Conservation (phyloP, 64 coral and sea anemone genomes). For the Platygyra sinensis region DNA sequence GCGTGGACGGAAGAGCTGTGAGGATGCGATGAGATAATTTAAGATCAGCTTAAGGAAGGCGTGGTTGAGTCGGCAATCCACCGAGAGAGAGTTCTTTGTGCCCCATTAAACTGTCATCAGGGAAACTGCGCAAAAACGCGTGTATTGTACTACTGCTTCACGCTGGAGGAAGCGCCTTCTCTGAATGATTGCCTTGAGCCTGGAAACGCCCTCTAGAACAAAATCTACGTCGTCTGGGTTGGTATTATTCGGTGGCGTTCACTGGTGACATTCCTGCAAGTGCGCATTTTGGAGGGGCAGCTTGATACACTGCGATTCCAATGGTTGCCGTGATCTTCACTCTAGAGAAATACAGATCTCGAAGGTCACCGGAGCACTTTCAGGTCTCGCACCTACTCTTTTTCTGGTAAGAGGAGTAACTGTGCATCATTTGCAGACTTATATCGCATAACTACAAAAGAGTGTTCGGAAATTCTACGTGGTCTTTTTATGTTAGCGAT, state of each 20-base stretch:
- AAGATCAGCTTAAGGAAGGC: neutral
- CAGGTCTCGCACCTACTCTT: conserved; percentile 47
- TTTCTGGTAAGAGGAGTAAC: conserved; percentile 63
- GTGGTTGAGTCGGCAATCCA: neutral
- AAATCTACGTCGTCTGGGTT: neutral
- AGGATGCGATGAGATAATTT: neutral
- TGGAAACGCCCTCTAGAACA: neutral
- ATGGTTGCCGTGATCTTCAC: neutral
- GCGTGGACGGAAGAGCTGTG: neutral
- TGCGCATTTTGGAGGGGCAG: neutral
- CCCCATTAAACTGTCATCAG: conserved; percentile 18
- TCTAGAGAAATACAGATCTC: neutral
- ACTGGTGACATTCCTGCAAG: conserved; percentile 17
- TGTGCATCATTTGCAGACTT: conserved; percentile 45
- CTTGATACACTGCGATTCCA: conserved; percentile 20
- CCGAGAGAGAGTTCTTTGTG: conserved; percentile 31
- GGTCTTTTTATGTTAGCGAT: conserved; percentile 60
- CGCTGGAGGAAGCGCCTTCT: neutral
- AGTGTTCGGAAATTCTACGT: conserved; percentile 15
- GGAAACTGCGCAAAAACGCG: neutral
- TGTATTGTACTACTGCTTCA: too few species aligned
- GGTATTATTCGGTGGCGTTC: conserved; percentile 14
- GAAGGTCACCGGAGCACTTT: conserved; percentile 53
- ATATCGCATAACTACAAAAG: neutral
- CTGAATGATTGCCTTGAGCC: conserved; percentile 19